phyloP scores from a whole-genome alignment of 1,140 invertebrate species.

The Chrysoperla carnea region DNA sequence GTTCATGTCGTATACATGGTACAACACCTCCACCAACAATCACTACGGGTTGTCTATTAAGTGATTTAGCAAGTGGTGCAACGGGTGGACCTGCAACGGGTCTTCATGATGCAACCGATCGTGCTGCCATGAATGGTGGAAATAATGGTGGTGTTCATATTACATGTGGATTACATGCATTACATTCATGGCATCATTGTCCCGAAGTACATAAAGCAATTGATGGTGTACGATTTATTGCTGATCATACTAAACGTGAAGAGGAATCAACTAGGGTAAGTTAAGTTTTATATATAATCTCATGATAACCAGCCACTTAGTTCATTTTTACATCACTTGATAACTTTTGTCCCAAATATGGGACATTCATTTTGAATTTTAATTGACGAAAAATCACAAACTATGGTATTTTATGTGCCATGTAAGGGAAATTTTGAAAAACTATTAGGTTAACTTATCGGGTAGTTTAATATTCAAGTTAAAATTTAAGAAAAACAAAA shows the following conservation, averaged over 20 bases:
- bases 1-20: constrained; percentile 42
- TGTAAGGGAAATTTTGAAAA: neutral
- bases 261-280: constrained; percentile 79
- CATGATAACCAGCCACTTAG: no score
- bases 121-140: neutral
- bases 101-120: constrained; percentile 14
- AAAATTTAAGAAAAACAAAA: no score
- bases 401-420: no score
- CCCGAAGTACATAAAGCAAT: constrained; percentile 86
- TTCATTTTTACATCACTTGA: no score
- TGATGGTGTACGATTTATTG: constrained; percentile 80
- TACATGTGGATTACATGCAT: constrained; percentile 26
- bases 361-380: no score
- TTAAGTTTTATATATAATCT: constrained; percentile 1
- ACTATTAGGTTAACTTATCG: neutral
- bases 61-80: constrained; percentile 8
- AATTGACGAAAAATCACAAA: no score
- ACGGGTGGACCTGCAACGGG: constrained; percentile 14
- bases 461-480: neutral
- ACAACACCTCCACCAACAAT: constrained; percentile 30
- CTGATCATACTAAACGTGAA: constrained; percentile 80
- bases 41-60: constrained; percentile 12
- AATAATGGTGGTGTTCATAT: constrained; percentile 11
- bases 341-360: no score
- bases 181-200: constrained; percentile 62